Conservation (phyloP, 2,888 invertebrate species). For the Halictus ligatus region DNA sequence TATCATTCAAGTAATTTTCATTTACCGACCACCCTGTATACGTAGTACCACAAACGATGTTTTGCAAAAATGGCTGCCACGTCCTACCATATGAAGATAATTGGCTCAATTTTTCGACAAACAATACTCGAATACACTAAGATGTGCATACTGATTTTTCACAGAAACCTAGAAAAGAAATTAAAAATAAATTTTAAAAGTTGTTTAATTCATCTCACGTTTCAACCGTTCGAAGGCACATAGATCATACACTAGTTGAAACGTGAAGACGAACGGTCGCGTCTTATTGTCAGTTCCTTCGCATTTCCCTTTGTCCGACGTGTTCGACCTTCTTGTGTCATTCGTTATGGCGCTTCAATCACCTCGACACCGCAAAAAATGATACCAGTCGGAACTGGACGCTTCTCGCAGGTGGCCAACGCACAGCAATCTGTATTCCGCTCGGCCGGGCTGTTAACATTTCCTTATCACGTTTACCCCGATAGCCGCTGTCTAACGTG, state of each 20-base stretch:
- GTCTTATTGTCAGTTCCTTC: background rate
- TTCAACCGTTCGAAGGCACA: background rate
- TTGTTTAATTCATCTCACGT: background rate
- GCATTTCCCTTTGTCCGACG: background rate
- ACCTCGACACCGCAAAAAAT: slow-evolving; percentile 35
- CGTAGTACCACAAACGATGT: too few species aligned
- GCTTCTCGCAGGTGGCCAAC: slow-evolving; percentile 34
- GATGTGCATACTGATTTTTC: background rate
- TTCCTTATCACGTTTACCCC: slow-evolving; percentile 48
- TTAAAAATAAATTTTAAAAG: background rate
- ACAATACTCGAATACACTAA: background rate
- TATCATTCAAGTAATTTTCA: background rate
- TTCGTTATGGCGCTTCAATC: slow-evolving; percentile 19
- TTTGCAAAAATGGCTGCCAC: too few species aligned
- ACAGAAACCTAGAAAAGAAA: background rate
- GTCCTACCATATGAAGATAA: background rate
- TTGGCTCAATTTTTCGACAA: background rate
- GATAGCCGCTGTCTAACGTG: background rate
- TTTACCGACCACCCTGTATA: background rate
- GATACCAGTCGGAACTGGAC: slow-evolving; percentile 30
- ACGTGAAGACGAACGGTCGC: background rate
- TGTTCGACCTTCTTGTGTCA: background rate
- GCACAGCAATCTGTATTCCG: slow-evolving; percentile 44
- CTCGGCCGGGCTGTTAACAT: slow-evolving; percentile 8
- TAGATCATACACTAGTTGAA: background rate